A percentile compares a stretch with the other conserved stretches of the same genome.
Conservation (phyloP, 2,888 invertebrate genomes). For the Zaprionus bogoriensis region DNA sequence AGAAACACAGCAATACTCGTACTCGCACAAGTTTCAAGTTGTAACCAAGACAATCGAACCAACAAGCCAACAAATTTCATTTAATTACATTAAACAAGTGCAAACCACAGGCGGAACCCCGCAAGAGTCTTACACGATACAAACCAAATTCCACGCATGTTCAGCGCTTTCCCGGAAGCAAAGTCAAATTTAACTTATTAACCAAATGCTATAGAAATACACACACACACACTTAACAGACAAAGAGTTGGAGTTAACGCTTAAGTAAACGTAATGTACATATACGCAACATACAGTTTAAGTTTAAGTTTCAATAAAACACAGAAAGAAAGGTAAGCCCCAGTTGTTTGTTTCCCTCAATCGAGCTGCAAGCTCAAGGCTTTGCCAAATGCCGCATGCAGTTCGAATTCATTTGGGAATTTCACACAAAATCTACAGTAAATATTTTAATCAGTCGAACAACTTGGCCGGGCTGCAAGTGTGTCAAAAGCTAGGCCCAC, state of each 20-base stretch:
- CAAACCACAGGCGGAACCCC: constrained; percentile 13
- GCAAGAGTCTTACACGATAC: constrained; percentile 11
- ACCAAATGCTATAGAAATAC: constrained; percentile 56
- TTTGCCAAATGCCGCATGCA: background rate
- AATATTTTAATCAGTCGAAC: constrained; percentile 55
- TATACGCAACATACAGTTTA: constrained; percentile 43
- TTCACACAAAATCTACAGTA: constrained; percentile 4
- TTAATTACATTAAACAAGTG: constrained; percentile 24
- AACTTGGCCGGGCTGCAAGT: too few relatives aligned
- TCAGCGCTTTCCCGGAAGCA: constrained; percentile 28
- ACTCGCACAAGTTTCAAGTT: constrained; percentile 2
- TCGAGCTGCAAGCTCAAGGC: too few relatives aligned
- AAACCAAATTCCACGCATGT: constrained; percentile 30
- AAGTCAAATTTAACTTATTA: constrained; percentile 71
- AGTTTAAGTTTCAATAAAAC: constrained; percentile 43
- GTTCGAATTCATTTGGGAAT: background rate
- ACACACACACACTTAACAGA: constrained; percentile 25
- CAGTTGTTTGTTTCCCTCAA: background rate
- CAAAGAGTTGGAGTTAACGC: constrained; percentile 33
- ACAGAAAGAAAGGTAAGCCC: constrained; percentile 5
- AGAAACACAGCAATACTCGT: background rate
- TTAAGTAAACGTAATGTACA: constrained; percentile 37
- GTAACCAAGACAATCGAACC: constrained; percentile 46
- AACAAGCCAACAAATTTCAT: constrained; percentile 10
- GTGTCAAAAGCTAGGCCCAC: constrained; percentile 17